Evolutionary conservation across 2,797 vertebrate species (phyloP).

Genomic region (Syngnathus rostellatus): DNA sequence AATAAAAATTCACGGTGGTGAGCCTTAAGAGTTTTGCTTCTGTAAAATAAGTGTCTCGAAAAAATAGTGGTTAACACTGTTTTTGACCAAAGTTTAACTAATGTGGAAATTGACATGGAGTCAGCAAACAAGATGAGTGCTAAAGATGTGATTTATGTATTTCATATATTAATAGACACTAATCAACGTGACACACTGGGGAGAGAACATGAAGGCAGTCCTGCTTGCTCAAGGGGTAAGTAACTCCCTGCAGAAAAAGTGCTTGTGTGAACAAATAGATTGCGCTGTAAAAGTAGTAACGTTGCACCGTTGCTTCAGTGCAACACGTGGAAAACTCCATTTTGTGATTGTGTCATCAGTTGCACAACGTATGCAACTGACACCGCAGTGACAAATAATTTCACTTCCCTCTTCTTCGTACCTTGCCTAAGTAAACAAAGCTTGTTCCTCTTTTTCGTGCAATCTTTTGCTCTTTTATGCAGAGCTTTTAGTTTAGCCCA

Average conservation of each 20-base stretch:
- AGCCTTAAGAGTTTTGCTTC: no score
- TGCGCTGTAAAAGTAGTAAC: neutral
- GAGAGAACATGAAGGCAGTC: neutral
- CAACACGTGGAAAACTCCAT: slow-evolving; percentile 10
- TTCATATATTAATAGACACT: neutral
- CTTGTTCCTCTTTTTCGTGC: slow-evolving; percentile 14
- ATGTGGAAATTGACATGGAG: neutral
- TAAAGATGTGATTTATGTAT: neutral
- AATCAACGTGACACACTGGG: neutral
- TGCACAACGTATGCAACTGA: slow-evolving; percentile 28
- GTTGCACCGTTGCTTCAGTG: neutral
- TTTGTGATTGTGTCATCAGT: slow-evolving; percentile 24
- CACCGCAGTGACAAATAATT: slow-evolving; percentile 22
- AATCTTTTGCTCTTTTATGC: neutral
- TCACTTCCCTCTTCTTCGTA: slow-evolving; percentile 26
- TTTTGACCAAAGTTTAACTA: no score
- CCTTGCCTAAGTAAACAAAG: slow-evolving; percentile 6
- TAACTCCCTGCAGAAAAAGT: neutral
- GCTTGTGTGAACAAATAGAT: neutral
- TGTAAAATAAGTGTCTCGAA: no score
- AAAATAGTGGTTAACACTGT: no score
- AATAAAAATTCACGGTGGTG: no score
- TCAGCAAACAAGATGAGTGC: neutral
- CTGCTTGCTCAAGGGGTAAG: neutral
- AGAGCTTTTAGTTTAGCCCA: neutral